Evolutionary conservation across 1,140 invertebrate genomes (phyloP).

Genomic region (Hyles euphorbiae): DNA sequence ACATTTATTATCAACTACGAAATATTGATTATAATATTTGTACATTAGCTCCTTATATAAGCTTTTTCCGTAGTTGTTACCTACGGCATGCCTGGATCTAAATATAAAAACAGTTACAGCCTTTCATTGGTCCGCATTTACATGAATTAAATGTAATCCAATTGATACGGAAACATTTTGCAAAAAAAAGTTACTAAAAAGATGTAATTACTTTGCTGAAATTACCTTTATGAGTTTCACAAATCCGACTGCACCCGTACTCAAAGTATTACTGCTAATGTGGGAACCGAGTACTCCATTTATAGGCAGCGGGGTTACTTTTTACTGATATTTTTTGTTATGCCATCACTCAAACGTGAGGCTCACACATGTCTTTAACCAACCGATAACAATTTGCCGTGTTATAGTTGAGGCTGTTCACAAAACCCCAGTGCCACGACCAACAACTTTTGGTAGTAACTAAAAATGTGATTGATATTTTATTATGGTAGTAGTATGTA

Average conservation of each 20-base stretch:
- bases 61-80: too few relatives aligned
- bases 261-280: slow-evolving; percentile 52
- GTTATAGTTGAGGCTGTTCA: slow-evolving; percentile 34
- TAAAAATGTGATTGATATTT: too few relatives aligned
- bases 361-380: slow-evolving; percentile 38
- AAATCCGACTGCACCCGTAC: slow-evolving; percentile 41
- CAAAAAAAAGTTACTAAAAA: background rate
- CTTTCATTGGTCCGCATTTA: too few relatives aligned
- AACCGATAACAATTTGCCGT: slow-evolving; percentile 39
- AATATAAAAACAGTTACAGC: too few relatives aligned
- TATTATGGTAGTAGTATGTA: too few relatives aligned
- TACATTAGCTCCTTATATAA: too few relatives aligned
- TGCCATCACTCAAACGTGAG: slow-evolving; percentile 56
- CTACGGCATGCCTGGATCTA: too few relatives aligned
- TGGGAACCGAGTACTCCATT: slow-evolving; percentile 50
- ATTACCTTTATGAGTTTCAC: slow-evolving; percentile 10
- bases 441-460: slow-evolving; percentile 27
- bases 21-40: too few relatives aligned
- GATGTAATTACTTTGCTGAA: background rate
- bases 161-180: too few relatives aligned
- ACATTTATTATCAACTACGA: too few relatives aligned
- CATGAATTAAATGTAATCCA: too few relatives aligned
- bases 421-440: slow-evolving; percentile 33
- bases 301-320: slow-evolving; percentile 69
- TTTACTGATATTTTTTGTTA: slow-evolving; percentile 57